Base-by-base conservation (phyloP, 2,113 vertebrate genomes). In the Bos indicus region DNA sequence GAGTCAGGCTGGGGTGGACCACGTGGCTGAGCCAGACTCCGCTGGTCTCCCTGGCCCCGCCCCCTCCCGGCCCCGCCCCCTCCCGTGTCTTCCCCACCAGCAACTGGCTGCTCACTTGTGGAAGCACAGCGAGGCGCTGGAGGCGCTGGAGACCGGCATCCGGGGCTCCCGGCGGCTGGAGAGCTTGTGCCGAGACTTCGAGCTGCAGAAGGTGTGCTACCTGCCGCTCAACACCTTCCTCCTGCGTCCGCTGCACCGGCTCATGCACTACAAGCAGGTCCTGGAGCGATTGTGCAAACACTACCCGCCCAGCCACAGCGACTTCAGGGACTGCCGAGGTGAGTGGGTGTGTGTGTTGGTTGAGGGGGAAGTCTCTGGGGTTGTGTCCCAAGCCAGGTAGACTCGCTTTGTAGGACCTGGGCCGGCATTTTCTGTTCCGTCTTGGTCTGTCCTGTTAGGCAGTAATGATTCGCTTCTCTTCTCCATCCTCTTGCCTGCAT, bases 161-260 rank as follows among this genome's bases (percentile, higher is more conserved):
- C 99, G 98, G 98, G 98, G 97, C 25, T 99, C 99, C 2, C 99
- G 99, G 88, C 99, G 98, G 98, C 97, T 99, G 98, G 99, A 99
- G 98, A 98, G 67, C 36, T 97, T 99, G 74, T 99, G 99, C 99
- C 98, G 99, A 90, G 99, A 99, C 98, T 99, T 99, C 85, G 99
- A 99, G 98, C 99, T 99, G 98, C 99, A 99, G 97, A 99, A 99
- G 97, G 99, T 99, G 97, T 99, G 99, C 97, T 99, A 99, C 98
- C 97, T 99, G 97, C 99, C 99, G 11, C 99, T 99, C 97, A 99
- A 99, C 78, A 99, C 99, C 95, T 99, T 99, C 98, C 99, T 99
- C 3, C 99, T 99, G 98, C 99, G 99, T 77, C 99, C 99, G 1
- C 99, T 99, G 97, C 99, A 99, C 98, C 99, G 99, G 97, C 99